Evolutionary conservation across 37 sponge, comb jelly and placozoan genomes (phyloP).

Genomic region (Tethya wilhelma): DNA sequence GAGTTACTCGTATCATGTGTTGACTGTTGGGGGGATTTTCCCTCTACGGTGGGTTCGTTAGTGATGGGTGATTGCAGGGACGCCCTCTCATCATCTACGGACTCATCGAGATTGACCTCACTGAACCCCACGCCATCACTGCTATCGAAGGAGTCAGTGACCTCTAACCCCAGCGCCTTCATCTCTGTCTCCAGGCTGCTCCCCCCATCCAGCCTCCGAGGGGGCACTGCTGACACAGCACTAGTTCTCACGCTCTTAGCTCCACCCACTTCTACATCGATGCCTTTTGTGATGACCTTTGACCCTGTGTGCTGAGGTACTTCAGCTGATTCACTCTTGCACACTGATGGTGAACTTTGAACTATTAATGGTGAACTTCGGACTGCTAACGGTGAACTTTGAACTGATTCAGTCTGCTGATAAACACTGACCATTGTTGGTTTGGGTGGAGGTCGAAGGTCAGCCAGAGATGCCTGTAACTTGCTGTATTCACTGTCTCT

Average conservation of each 20-base stretch:
- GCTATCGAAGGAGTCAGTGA: conserved; percentile 48
- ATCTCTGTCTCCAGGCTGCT: conserved; percentile 42
- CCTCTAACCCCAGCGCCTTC: conserved; percentile 25
- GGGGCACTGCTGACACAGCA: no score
- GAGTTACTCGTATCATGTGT: not conserved
- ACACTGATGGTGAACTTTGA: no score
- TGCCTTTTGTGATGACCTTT: not conserved
- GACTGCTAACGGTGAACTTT: no score
- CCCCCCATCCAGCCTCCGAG: no score
- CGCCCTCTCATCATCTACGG: not conserved
- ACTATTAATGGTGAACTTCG: no score
- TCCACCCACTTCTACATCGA: not conserved
- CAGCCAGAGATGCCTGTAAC: conserved; percentile 26
- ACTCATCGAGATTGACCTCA: not conserved
- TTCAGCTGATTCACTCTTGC: no score
- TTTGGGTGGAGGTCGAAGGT: not conserved
- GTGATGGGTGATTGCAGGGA: no score
- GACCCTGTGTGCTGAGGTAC: no score
- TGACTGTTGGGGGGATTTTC: no score
- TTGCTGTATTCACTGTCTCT: conserved; percentile 4
- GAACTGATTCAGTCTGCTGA: no score
- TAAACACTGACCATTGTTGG: no score
- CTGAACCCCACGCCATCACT: conserved; percentile 31
- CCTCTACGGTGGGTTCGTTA: no score
- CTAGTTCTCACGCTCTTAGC: conserved; percentile 3